Conservation (phyloP, 2,888 invertebrate genomes). For the Entomobrya multifasciata region DNA sequence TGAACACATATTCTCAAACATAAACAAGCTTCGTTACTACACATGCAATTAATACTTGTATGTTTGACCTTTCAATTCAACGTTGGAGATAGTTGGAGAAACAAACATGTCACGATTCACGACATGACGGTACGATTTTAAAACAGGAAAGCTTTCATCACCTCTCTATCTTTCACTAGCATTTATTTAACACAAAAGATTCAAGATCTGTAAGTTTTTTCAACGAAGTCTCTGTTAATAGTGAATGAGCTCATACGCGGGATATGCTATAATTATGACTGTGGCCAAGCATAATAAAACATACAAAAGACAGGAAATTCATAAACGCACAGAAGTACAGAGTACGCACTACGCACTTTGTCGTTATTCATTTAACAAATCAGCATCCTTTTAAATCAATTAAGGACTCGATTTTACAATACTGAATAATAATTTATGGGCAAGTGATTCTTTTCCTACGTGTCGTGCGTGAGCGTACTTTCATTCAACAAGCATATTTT, state of each 20-base stretch:
- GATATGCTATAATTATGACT: too few relatives aligned
- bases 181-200: neutral
- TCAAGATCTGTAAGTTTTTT: neutral
- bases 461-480: constrained; percentile 14
- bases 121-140: constrained; percentile 18
- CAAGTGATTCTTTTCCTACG: neutral
- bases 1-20: too few relatives aligned
- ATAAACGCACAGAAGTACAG: neutral
- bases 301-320: neutral
- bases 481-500: neutral
- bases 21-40: neutral
- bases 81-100: too few relatives aligned
- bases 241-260: too few relatives aligned
- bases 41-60: neutral
- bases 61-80: constrained; percentile 41
- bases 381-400: constrained; percentile 45
- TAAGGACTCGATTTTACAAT: neutral
- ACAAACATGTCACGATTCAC: constrained; percentile 42
- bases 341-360: neutral
- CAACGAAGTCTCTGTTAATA: neutral
- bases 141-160: constrained; percentile 46
- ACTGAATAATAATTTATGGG: neutral
- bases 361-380: neutral
- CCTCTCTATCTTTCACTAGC: neutral
- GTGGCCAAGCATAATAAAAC: neutral